phyloP scores from a whole-genome alignment of 2,888 invertebrate species.

The Diachrysia chrysitis region DNA sequence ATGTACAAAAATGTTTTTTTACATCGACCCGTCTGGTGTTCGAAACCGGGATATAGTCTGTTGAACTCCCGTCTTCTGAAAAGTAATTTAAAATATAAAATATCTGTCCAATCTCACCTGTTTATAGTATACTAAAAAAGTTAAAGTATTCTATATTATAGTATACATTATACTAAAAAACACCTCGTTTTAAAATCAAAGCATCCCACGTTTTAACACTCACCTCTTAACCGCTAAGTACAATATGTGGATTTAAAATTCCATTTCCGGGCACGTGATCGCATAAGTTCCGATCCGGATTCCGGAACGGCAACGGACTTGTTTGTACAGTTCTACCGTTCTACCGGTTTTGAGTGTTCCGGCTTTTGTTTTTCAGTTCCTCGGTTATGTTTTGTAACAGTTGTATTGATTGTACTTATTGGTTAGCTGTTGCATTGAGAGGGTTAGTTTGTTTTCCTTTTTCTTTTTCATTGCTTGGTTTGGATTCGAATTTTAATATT shows the following conservation, averaged over 20 bases:
- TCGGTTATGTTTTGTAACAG: constrained; percentile 53
- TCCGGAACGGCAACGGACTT: constrained; percentile 58
- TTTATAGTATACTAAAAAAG: too few relatives aligned
- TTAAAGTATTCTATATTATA: too few relatives aligned
- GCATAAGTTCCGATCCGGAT: constrained; percentile 79
- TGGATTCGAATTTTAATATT: constrained; percentile 1
- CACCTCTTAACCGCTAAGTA: constrained; percentile 65
- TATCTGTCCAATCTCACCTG: too few relatives aligned
- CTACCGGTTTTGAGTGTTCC: constrained; percentile 58
- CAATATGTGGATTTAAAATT: constrained; percentile 85
- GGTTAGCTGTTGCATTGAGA: constrained; percentile 27
- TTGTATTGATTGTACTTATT: constrained; percentile 60
- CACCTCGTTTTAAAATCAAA: constrained; percentile 24
- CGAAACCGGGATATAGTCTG: too few relatives aligned
- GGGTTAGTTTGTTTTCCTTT: constrained; percentile 28
- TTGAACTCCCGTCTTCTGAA: too few relatives aligned
- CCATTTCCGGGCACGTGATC: constrained; percentile 84
- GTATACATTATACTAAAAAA: constrained; percentile 10
- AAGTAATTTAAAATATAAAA: too few relatives aligned
- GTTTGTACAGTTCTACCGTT: constrained; percentile 53
- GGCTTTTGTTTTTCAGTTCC: constrained; percentile 52
- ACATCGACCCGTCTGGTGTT: too few relatives aligned
- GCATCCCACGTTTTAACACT: constrained; percentile 30
- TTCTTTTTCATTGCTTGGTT: too few relatives aligned
- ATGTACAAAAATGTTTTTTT: too few relatives aligned